Conservation (phyloP, 2,113 vertebrate species). For the Sorex fumeus region DNA sequence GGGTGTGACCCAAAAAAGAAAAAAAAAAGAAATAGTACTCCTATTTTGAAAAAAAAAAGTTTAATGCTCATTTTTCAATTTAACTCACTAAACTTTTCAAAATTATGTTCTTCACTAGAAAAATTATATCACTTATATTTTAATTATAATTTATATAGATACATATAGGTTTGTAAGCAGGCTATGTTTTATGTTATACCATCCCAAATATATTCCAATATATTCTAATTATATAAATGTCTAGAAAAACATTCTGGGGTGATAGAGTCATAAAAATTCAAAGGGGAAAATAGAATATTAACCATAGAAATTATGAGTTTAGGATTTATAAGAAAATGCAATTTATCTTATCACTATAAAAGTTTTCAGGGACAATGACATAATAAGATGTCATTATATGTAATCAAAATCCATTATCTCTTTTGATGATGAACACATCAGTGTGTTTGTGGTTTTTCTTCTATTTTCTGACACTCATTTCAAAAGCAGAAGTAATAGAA, state of each 20-base stretch:
- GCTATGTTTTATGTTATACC: background rate
- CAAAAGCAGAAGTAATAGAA: background rate
- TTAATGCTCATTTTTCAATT: background rate
- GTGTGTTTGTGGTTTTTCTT: background rate
- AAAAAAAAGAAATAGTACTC: too few relatives aligned
- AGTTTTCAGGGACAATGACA: background rate
- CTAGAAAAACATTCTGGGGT: background rate
- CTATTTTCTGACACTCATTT: background rate
- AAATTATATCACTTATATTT: too few relatives aligned
- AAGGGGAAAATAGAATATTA: background rate
- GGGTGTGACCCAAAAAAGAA: too few relatives aligned
- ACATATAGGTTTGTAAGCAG: background rate
- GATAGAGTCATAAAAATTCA: background rate
- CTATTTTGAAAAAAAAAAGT: too few relatives aligned
- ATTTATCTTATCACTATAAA: background rate
- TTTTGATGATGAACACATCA: background rate
- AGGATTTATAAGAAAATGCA: background rate
- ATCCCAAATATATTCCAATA: background rate
- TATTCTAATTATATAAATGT: background rate
- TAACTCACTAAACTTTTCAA: background rate
- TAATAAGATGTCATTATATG: background rate
- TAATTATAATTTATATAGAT: background rate
- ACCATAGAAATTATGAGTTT: background rate
- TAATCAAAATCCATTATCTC: background rate
- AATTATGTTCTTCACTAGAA: background rate